These are phyloP conservation scores for Podotricha telesiphe DNA, from an alignment of 2,888 invertebrate genomes.

Conservation along the genomic window DNA sequence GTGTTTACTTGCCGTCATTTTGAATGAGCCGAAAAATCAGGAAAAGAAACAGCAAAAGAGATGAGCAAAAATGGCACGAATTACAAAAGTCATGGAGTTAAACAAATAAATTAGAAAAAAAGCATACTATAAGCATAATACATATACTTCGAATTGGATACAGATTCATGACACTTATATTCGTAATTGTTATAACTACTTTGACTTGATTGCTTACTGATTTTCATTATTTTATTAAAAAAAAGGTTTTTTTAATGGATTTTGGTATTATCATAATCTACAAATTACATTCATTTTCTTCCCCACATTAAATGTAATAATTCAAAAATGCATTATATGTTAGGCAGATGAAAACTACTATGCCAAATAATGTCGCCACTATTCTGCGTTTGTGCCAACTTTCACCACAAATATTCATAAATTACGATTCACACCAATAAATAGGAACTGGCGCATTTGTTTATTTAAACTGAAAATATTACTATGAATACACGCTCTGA, in stretches of 20 bases:
- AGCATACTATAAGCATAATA: no score
- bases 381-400: slow-evolving; percentile 37
- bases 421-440: slow-evolving; percentile 32
- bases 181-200: no score
- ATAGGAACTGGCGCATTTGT: slow-evolving; percentile 17
- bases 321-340: slow-evolving; percentile 24
- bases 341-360: slow-evolving; percentile 27
- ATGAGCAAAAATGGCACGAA: no score
- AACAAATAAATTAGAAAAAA: no score
- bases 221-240: no score
- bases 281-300: background rate
- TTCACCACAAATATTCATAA: slow-evolving; percentile 40
- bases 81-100: no score
- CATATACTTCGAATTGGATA: no score
- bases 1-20: no score
- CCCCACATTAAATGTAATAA: slow-evolving; percentile 26
- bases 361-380: slow-evolving; percentile 29
- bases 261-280: background rate
- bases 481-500: background rate
- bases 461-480: slow-evolving; percentile 20
- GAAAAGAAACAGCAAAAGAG: no score
- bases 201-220: no score
- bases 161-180: no score
- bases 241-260: background rate
- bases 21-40: no score